phyloP scores from a whole-genome alignment of 1,140 invertebrate genomes.

The Campoletis sonorensis region DNA sequence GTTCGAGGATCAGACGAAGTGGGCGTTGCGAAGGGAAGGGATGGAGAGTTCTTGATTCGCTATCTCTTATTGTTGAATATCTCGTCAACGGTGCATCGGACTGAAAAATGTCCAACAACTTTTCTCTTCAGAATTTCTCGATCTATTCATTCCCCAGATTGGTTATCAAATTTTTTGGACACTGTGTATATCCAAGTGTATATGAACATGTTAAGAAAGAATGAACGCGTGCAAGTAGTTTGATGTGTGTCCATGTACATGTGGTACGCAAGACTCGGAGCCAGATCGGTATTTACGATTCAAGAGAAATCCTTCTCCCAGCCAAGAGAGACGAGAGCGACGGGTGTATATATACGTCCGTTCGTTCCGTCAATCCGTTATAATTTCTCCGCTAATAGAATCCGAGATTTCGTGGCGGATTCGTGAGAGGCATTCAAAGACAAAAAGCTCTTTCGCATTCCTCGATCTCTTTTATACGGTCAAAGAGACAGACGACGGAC shows the following conservation, averaged over 20 bases:
- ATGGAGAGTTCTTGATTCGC: too few relatives aligned
- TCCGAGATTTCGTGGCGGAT: constrained; percentile 72
- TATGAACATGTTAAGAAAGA: neutral
- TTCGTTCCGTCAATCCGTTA: constrained; percentile 72
- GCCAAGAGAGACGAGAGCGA: constrained; percentile 55
- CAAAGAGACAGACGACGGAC: constrained; percentile 15
- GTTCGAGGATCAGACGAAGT: too few relatives aligned
- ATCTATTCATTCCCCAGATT: too few relatives aligned
- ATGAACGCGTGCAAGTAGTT: neutral
- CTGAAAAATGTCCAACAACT: too few relatives aligned
- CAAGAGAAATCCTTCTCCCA: constrained; percentile 71
- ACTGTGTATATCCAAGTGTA: neutral
- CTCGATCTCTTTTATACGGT: constrained; percentile 33
- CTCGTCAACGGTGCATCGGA: too few relatives aligned
- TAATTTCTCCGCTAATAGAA: constrained; percentile 77
- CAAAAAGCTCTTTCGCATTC: constrained; percentile 24
- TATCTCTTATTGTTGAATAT: too few relatives aligned
- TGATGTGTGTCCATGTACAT: constrained; percentile 19
- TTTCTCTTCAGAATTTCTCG: too few relatives aligned
- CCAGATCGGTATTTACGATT: constrained; percentile 72
- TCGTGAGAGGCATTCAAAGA: constrained; percentile 70
- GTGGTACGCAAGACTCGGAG: constrained; percentile 49
- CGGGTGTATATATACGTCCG: constrained; percentile 46
- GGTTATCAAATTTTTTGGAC: too few relatives aligned
- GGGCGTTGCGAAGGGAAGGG: too few relatives aligned